Percentiles rank a stretch among this genome's conserved stretches.
Conservation (phyloP, 2,888 invertebrate genomes). For the Hesperia comma region DNA sequence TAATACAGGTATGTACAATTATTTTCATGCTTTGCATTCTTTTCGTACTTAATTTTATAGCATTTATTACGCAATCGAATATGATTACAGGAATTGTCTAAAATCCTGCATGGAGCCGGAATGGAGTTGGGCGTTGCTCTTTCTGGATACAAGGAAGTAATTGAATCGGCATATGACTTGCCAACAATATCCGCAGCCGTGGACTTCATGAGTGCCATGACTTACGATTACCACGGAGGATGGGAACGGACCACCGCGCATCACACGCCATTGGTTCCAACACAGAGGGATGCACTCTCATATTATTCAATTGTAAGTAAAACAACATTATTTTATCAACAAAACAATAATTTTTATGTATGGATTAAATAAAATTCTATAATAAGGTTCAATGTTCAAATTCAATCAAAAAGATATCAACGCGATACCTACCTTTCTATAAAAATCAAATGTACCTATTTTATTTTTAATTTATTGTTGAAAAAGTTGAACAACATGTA, state of each 20-base stretch:
- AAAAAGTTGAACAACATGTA: too few species aligned
- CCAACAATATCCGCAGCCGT: slow-evolving; percentile 86
- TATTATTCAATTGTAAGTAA: slow-evolving; percentile 90
- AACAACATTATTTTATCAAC: background rate
- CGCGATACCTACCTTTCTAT: too few species aligned
- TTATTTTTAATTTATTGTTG: too few species aligned
- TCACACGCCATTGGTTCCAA: slow-evolving; percentile 89
- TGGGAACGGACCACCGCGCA: slow-evolving; percentile 93
- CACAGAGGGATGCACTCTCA: slow-evolving; percentile 86
- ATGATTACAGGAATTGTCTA: slow-evolving; percentile 83
- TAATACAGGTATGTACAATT: slow-evolving; percentile 85
- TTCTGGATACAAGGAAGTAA: slow-evolving; percentile 96
- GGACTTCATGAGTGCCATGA: slow-evolving; percentile 93
- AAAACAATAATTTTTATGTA: too few species aligned
- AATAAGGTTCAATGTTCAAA: too few species aligned
- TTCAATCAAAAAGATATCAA: too few species aligned
- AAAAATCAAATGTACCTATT: too few species aligned
- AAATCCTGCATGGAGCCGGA: slow-evolving; percentile 86
- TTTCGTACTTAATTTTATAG: too few species aligned
- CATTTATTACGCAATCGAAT: too few species aligned
- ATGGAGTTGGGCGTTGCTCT: slow-evolving; percentile 91
- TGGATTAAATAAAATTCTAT: too few species aligned
- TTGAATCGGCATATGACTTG: slow-evolving; percentile 93
- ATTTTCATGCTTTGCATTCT: background rate
- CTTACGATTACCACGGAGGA: slow-evolving; percentile 95